Evolutionary conservation across 2,888 invertebrate genomes (phyloP).

Genomic region (Synergus laeviventris): DNA sequence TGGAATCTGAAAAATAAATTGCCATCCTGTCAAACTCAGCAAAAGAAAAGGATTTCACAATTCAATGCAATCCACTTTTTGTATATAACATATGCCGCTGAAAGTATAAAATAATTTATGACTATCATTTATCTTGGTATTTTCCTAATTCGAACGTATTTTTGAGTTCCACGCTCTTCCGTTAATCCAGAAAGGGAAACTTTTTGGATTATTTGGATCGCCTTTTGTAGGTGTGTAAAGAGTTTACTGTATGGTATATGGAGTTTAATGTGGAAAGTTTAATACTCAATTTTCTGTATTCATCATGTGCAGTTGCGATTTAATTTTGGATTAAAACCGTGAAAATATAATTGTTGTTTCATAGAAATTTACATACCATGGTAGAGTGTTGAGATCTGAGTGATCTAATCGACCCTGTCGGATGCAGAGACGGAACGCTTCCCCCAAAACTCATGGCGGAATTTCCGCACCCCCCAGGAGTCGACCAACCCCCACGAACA

Average conservation of each 20-base stretch:
- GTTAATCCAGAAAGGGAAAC: not conserved
- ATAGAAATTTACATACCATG: constrained; percentile 60
- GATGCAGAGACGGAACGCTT: constrained; percentile 73
- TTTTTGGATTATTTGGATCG: no score
- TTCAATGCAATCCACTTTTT: constrained; percentile 19
- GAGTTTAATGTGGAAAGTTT: no score
- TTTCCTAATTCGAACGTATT: not conserved
- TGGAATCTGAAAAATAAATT: constrained; percentile 56
- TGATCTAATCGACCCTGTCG: constrained; percentile 70
- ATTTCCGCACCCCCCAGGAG: constrained; percentile 71
- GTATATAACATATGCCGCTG: not conserved
- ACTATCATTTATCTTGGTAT: not conserved
- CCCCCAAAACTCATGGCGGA: constrained; percentile 73
- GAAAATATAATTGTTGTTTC: constrained; percentile 9
- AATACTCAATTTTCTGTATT: no score
- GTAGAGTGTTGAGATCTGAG: constrained; percentile 71
- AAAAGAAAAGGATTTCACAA: constrained; percentile 24
- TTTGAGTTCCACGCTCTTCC: not conserved
- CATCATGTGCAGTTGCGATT: not conserved
- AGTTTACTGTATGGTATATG: no score
- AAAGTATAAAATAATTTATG: not conserved
- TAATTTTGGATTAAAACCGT: not conserved
- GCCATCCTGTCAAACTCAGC: not conserved
- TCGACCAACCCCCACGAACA: constrained; percentile 69
- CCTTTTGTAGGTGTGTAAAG: no score